These are phyloP conservation scores for Drosophila chauvacae DNA, from an alignment of 1,140 invertebrate genomes.

Conservation along the genomic window DNA sequence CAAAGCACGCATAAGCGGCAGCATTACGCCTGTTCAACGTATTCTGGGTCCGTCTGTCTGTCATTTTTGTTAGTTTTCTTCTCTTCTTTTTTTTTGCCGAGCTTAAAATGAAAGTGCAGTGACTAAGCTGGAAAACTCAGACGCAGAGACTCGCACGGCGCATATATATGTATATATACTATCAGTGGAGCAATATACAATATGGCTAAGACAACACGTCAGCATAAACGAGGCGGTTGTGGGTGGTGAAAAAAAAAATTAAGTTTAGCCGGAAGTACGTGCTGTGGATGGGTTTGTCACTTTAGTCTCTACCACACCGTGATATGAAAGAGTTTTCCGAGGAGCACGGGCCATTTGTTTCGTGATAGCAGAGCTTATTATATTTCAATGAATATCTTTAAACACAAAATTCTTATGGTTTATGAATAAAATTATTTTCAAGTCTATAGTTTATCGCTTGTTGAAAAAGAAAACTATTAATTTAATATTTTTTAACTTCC, in stretches of 20 bases:
- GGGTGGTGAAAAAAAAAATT: conserved; percentile 20
- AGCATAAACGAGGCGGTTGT: conserved; percentile 21
- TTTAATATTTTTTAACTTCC: neutral
- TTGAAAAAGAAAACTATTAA: no score
- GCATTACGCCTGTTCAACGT: conserved; percentile 75
- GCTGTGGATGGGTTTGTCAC: conserved; percentile 51
- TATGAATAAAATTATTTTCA: neutral
- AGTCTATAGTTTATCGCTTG: no score
- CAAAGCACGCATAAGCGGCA: conserved; percentile 76
- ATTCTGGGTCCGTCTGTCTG: conserved; percentile 15
- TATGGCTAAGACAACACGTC: conserved; percentile 65
- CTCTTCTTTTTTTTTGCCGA: conserved; percentile 17
- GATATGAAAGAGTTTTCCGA: neutral
- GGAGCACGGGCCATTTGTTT: neutral
- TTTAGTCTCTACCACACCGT: neutral
- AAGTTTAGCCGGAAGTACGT: conserved; percentile 66
- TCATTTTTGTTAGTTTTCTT: conserved; percentile 10
- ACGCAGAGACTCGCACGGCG: conserved; percentile 19
- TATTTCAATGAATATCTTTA: neutral
- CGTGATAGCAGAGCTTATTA: neutral
- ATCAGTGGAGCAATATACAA: conserved; percentile 49
- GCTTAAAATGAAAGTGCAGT: conserved; percentile 80
- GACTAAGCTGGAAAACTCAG: conserved; percentile 75
- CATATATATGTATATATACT: neutral
- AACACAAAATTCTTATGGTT: no score